Base-by-base conservation (phyloP, 2,888 invertebrate species). In the Drosophila fungiperda region DNA sequence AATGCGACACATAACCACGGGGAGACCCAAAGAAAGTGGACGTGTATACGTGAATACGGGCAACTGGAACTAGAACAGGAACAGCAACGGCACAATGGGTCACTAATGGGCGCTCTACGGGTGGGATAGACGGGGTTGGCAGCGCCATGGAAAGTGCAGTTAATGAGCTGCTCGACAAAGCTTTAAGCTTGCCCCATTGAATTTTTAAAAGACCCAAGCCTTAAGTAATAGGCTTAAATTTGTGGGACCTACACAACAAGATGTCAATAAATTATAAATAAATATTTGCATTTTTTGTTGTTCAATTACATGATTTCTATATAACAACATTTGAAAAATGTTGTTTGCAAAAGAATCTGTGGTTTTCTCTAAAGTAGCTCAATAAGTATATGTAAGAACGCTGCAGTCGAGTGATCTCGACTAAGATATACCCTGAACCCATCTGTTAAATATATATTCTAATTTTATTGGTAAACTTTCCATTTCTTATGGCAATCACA, bases 1-100 rank as follows among this genome's bases (percentile, higher is more conserved):
- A 82, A 78, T 75, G 74, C 71, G 64, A 20, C 76, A 62, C 68
- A 65, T 50, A 50, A 48, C 53, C 54, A 45, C 23, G 23, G 15
- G 53, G 61, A 45, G 26, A 45, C 61, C 52, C 40, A 45, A 42
- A 48, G 49, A 42, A 67, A 54, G 33, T 38, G 23, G 54, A 48
- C n/a, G 36, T 35, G 2, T 33, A 29, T n/a, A 23, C 26, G 26
- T 26, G 2, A 2, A 26, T 26, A 23, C 2, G 17, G 17, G 12
- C 20, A 40, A 32, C 15, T 9, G 57, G 6, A 57, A 40, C 9
- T n/a, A 15, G 20, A 52, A 36, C 12, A 53, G 23, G 23, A 36
- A 36, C 67, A 67, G 59, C 35, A 59, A 17, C 48, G 59, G 48
- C 40, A 55, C 54, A 59, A 32, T 49, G 60, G 29, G 49, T 20